Evolutionary conservation across 2,113 vertebrate species (phyloP).

Genomic region (Mesoclemmys tuberculata): DNA sequence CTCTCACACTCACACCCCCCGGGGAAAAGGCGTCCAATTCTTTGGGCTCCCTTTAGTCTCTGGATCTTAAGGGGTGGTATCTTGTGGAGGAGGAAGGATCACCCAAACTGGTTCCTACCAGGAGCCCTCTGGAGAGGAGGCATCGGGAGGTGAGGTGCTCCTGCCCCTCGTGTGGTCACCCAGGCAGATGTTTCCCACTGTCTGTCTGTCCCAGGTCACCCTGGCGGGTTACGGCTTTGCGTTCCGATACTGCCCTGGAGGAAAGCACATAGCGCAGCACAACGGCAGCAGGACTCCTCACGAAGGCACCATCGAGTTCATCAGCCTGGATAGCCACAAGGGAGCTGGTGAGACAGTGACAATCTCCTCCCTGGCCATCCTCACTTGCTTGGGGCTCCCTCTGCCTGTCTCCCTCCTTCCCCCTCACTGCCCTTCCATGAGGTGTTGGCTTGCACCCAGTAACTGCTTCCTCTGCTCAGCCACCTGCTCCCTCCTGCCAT

Average conservation of each 20-base stretch:
- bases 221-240: slow-evolving; percentile 88
- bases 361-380: not conserved
- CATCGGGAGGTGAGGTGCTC: not conserved
- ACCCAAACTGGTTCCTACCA: not conserved
- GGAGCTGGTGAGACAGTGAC: slow-evolving; percentile 83
- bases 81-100: not conserved
- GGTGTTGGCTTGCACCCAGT: not conserved
- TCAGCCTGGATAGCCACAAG: slow-evolving; percentile 91
- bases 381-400: not conserved
- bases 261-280: slow-evolving; percentile 83
- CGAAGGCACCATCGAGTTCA: slow-evolving; percentile 87
- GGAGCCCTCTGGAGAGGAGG: not conserved
- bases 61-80: not conserved
- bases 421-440: not conserved
- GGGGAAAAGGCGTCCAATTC: not conserved
- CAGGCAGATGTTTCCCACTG: not conserved
- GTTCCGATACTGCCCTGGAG: slow-evolving; percentile 89
- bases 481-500: not conserved
- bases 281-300: slow-evolving; percentile 88
- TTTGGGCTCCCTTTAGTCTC: not conserved
- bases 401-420: accelerated
- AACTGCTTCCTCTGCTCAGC: accelerated
- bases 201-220: slow-evolving; percentile 80
- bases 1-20: no score
- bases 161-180: not conserved